These are phyloP conservation scores for Propithecus coquereli DNA, from an alignment of 2,113 vertebrate species.

Conservation along the genomic window DNA sequence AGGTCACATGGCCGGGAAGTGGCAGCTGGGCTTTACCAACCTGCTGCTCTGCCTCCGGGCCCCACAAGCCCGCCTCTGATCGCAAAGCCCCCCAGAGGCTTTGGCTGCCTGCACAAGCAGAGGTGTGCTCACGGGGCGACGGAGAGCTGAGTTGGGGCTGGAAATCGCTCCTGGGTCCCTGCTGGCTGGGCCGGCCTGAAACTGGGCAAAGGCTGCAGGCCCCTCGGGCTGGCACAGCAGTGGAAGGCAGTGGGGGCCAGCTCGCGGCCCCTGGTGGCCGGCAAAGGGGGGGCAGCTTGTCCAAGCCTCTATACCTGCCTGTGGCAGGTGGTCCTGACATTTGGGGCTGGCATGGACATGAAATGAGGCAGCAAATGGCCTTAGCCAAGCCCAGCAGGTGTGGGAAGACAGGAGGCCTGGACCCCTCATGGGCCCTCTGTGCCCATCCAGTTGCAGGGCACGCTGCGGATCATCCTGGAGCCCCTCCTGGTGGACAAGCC, in stretches of 20 bases:
- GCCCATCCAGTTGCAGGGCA: conserved; percentile 89
- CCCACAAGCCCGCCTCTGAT: too few relatives aligned
- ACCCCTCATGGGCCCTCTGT: fast-evolving
- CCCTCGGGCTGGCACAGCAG: neutral
- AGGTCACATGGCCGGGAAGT: neutral
- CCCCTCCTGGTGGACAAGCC: conserved; percentile 91
- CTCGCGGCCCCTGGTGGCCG: neutral
- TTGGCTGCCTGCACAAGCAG: neutral
- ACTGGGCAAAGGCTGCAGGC: neutral
- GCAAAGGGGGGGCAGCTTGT: neutral
- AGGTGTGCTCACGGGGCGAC: neutral
- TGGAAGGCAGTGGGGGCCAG: neutral
- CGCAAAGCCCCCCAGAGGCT: neutral
- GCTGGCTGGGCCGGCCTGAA: neutral
- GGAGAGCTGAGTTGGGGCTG: neutral
- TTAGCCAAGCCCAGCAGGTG: neutral
- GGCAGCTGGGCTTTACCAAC: neutral
- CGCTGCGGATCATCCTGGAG: conserved; percentile 90
- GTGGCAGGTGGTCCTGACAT: neutral
- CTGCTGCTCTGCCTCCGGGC: neutral
- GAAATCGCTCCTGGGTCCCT: neutral
- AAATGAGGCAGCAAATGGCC: neutral
- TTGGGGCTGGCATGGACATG: neutral
- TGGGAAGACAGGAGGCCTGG: neutral
- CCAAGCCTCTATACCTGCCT: neutral